Evolutionary conservation across 2,888 invertebrate species (phyloP).

Genomic region (Lithophane ornitopus): DNA sequence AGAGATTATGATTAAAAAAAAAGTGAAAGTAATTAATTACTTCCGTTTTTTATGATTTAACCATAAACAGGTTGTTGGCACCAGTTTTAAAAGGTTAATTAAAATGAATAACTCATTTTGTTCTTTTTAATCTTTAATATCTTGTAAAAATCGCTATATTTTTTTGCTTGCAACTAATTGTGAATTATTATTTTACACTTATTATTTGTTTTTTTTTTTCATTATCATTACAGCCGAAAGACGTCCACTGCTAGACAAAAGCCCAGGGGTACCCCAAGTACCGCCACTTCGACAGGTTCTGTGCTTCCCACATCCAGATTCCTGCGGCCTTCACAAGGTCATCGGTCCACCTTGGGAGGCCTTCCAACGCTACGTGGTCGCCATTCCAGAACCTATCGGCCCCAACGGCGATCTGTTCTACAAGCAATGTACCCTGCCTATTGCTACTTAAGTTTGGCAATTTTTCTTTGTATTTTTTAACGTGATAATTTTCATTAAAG

Average conservation of each 20-base stretch:
- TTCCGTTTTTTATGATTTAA: conserved; percentile 60
- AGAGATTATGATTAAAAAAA: conserved; percentile 55
- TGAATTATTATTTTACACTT: background rate
- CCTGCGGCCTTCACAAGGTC: too few species aligned
- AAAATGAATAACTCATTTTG: conserved; percentile 29
- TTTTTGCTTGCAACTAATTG: background rate
- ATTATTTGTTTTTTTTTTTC: background rate
- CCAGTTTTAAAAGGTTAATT: conserved; percentile 7
- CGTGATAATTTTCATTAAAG: background rate
- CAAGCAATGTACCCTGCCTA: too few species aligned
- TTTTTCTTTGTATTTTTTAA: background rate
- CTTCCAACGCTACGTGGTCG: too few species aligned
- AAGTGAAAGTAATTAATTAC: conserved; percentile 69
- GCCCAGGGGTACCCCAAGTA: too few species aligned
- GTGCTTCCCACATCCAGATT: too few species aligned
- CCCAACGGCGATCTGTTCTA: too few species aligned
- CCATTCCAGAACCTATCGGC: too few species aligned
- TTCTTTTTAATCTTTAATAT: background rate
- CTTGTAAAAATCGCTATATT: background rate
- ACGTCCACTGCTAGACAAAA: too few species aligned
- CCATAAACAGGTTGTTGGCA: conserved; percentile 45
- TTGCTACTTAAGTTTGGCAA: too few species aligned
- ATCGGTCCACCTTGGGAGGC: too few species aligned
- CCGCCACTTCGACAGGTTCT: too few species aligned
- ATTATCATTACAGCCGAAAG: too few species aligned